These are phyloP conservation scores for Bellardia pandia DNA, from an alignment of 2,888 invertebrate species.

Conservation along the genomic window DNA sequence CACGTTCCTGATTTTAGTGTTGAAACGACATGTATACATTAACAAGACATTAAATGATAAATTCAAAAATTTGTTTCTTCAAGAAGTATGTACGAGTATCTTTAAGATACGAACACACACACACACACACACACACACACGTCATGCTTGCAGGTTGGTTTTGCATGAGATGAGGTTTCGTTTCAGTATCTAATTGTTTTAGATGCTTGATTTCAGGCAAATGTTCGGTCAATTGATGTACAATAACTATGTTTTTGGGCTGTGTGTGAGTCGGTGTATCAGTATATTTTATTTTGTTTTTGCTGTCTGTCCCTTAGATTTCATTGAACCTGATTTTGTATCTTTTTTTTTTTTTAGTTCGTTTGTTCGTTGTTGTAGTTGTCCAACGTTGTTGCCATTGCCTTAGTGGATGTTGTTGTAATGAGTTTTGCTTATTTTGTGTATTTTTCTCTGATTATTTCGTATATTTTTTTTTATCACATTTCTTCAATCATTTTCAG, in stretches of 20 bases:
- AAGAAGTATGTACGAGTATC: constrained; percentile 10
- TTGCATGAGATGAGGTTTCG: constrained; percentile 22
- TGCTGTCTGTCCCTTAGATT: constrained; percentile 58
- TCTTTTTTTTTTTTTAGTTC: constrained; percentile 30
- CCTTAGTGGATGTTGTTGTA: constrained; percentile 36
- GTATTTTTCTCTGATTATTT: constrained; percentile 61
- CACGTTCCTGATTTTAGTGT: constrained; percentile 52
- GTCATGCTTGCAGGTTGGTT: background rate
- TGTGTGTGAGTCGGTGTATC: background rate
- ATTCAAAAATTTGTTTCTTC: constrained; percentile 48
- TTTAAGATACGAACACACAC: constrained; percentile 43
- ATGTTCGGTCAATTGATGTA: constrained; percentile 34
- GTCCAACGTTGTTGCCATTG: constrained; percentile 30
- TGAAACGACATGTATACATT: constrained; percentile 62
- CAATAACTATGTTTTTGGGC: background rate
- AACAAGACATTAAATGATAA: constrained; percentile 60
- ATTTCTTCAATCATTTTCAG: constrained; percentile 69
- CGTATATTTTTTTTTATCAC: constrained; percentile 53
- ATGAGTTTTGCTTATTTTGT: constrained; percentile 59
- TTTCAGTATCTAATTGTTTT: constrained; percentile 52
- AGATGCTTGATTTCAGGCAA: constrained; percentile 47
- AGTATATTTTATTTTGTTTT: background rate
- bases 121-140: too few relatives aligned
- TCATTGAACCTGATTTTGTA: constrained; percentile 70
- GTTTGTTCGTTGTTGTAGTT: background rate